Base-by-base conservation (phyloP, 2,888 invertebrate genomes). In the Eupithecia tripunctaria region DNA sequence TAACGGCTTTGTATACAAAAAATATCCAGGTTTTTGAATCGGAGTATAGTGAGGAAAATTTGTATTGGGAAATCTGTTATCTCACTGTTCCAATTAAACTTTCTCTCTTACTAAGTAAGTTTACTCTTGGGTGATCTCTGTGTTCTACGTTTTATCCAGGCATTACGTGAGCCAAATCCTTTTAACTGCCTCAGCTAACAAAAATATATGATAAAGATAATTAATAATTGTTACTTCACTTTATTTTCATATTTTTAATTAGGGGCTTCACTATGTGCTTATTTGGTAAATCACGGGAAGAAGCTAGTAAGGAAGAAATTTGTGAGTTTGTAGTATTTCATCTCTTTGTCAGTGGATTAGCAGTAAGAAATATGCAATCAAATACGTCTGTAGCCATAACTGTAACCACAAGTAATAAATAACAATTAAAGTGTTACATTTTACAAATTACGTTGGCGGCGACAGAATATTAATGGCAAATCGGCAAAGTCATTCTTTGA, bases 391-490 rank as follows among this genome's bases (percentile, higher is more conserved):
- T 25, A 56, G 21, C 25, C 25, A 32, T 63, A 63, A n/a, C 32
- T 36, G 62, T 32, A 63, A 63, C 32, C 83, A 84, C 82, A 85
- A 81, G 78, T 79, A 74, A 85, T 82, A 85, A 83, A 86, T 86
- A 81, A 85, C 83, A 84, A 86, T 85, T 82, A 84, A 77, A 79
- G 80, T 78, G 79, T 77, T 79, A 80, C 78, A 74, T 78, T 82
- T 81, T 78, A 67, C 47, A 78, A 83, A 86, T 87, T 83, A 86
- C 84, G 82, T 81, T 56, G 25, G 56, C 79, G 74, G 82, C 76
- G 76, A 79, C 75, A 79, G 78, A 79, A 83, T 84, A 81, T 84
- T 85, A 81, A 83, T 83, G 79, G 83, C 85, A 88, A 85, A 82
- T 76, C 68, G 60, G 63, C 65, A 71, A 21, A 67, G 67, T 69